Evolutionary conservation across 2,113 vertebrate species (phyloP).

Genomic region (Sinocyclocheilus grahami): DNA sequence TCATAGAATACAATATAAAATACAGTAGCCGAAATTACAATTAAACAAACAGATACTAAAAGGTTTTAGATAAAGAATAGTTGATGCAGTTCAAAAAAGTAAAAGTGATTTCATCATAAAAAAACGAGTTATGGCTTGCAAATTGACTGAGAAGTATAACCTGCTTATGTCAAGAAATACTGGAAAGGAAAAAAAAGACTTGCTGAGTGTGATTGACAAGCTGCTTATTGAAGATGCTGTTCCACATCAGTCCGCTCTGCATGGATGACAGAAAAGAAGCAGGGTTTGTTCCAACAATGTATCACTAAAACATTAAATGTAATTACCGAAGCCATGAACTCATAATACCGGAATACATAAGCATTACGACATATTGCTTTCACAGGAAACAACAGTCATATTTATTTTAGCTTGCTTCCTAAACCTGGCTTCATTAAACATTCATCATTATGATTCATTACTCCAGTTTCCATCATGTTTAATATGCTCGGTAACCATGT

Average conservation of each 20-base stretch:
- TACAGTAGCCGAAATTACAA: background rate
- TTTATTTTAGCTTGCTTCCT: background rate
- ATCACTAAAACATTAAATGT: slow-evolving; percentile 17
- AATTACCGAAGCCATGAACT: slow-evolving; percentile 21
- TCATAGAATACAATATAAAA: background rate
- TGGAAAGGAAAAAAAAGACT: background rate
- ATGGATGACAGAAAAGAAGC: slow-evolving; percentile 17
- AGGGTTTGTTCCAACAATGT: slow-evolving; percentile 26
- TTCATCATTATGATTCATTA: background rate
- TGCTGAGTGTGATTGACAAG: slow-evolving; percentile 14
- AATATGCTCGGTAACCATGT: slow-evolving; percentile 8
- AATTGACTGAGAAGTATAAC: background rate
- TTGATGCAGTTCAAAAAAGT: background rate
- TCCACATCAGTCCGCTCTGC: background rate
- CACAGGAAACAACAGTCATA: background rate
- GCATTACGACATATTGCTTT: background rate
- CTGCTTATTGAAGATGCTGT: slow-evolving; percentile 26
- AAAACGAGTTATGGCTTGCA: background rate
- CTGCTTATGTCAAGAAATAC: slow-evolving; percentile 9
- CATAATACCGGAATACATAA: background rate
- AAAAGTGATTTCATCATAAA: background rate
- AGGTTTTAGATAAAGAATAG: background rate
- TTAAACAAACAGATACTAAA: background rate
- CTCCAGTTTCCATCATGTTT: background rate
- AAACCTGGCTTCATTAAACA: slow-evolving; percentile 4